A percentile compares a stretch with the other conserved stretches of the same genome.
Conservation (phyloP, 2,888 invertebrate species). For the Incurvaria masculella region DNA sequence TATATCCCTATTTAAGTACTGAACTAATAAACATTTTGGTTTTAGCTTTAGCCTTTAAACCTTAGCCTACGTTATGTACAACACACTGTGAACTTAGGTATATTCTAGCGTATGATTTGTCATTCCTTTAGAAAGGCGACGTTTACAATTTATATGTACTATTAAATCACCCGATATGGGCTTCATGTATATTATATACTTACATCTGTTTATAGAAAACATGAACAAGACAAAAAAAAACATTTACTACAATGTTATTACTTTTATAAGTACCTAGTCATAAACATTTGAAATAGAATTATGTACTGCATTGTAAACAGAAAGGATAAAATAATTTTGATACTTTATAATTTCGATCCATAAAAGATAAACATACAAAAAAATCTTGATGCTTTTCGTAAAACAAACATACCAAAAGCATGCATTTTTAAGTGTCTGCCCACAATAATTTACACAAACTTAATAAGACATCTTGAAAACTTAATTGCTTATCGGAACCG, state of each 20-base stretch:
- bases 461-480: too few relatives aligned
- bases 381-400: too few relatives aligned
- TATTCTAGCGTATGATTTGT: constrained; percentile 56
- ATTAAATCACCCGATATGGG: constrained; percentile 11
- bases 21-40: constrained; percentile 25
- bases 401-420: too few relatives aligned
- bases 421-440: too few relatives aligned
- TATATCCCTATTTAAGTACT: constrained; percentile 1
- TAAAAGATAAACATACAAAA: too few relatives aligned
- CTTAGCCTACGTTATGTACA: constrained; percentile 30
- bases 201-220: constrained; percentile 7
- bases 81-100: constrained; percentile 51
- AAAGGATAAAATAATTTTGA: too few relatives aligned
- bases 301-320: constrained; percentile 13
- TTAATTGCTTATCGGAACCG: too few relatives aligned
- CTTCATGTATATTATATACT: constrained; percentile 6
- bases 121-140: constrained; percentile 31
- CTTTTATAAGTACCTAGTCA: constrained; percentile 6
- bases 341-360: too few relatives aligned
- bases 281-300: not conserved
- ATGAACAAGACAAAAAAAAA: constrained; percentile 18
- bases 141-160: constrained; percentile 24
- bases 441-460: too few relatives aligned
- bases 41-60: constrained; percentile 30
- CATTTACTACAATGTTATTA: constrained; percentile 15